Base-by-base conservation (phyloP, 2,797 vertebrate genomes). In the Pelobates cultripes region DNA sequence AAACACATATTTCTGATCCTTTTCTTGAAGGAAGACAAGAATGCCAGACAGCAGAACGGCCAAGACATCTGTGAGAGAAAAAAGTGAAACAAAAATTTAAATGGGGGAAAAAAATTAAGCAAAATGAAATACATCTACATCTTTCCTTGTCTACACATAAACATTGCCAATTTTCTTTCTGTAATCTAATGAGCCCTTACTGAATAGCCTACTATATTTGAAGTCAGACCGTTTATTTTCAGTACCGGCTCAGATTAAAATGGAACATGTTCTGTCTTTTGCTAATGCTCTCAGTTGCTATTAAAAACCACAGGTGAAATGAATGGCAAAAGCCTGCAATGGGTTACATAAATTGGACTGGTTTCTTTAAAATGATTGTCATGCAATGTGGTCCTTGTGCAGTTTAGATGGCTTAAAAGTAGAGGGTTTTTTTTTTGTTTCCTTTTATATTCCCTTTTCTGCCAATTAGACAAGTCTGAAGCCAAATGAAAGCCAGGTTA, bases 1-100 rank as follows among this genome's bases (percentile, higher is more conserved):
- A 79, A 97, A 99, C 83, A 95, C 85, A 3, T 97, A 99, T 87
- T 98, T 99, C 92, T 99, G 98, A 88, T 99, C 98, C 88, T 99
- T 99, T 88, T 99, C 98, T 89, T 98, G 97, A 73, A 99, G 95
- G 91, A 99, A 99, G 80, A 99, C 87, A 0, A 99, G 91, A 80
- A 96, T 89, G 12, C 99, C 98, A 9, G 97, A 96, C 43, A 99
- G 95, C 3, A 99, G 95, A 78, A 99, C 90, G 53, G 97, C 97
- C n/a, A 96, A 95, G 68, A 98, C 95, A 69, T 99, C 98, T 99
- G 91, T 74, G 90, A 41, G 69, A 8, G 3, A 73, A 40, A 69
- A 73, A 41, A 70, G 51, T 4, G 15, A 43, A 45, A 1, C 60
- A 28, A 12, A 15, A 57, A 28, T 28, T 1, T 28, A 28, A 28